A percentile compares a stretch with the other conserved stretches of the same genome.
Conservation (phyloP, 2,113 vertebrate species). For the Barnardius zonarius region DNA sequence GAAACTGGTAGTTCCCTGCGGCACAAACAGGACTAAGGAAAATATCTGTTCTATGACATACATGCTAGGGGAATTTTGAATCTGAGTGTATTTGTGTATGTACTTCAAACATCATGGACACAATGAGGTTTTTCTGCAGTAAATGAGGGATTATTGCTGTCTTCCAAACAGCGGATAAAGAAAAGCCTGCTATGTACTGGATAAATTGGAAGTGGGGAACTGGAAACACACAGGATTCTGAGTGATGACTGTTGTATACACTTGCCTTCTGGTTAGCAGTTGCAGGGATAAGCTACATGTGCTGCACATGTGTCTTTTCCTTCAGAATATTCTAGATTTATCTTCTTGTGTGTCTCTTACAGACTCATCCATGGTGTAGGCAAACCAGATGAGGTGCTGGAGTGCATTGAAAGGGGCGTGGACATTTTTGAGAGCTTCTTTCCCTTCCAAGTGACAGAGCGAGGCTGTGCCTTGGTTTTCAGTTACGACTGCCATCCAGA, state of each 20-base stretch:
- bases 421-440: constrained; percentile 96
- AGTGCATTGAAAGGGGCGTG: constrained; percentile 87
- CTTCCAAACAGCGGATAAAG: background rate
- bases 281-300: background rate
- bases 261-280: background rate
- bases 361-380: constrained; percentile 91
- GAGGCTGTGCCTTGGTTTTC: constrained; percentile 90
- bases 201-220: background rate
- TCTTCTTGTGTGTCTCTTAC: constrained; percentile 7
- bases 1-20: background rate
- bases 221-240: background rate
- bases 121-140: background rate
- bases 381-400: constrained; percentile 88
- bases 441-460: constrained; percentile 90
- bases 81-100: background rate
- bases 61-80: background rate
- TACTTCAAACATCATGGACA: background rate
- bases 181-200: background rate
- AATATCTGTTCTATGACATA: background rate
- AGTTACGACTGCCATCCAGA: constrained; percentile 74
- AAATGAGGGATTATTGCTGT: background rate
- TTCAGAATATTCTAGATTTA: background rate
- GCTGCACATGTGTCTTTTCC: background rate
- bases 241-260: background rate
- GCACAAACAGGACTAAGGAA: background rate